Evolutionary conservation across 2,888 invertebrate species (phyloP), one percentile per base, ranked within the genome.

Genomic region (Lottia scabra): DNA sequence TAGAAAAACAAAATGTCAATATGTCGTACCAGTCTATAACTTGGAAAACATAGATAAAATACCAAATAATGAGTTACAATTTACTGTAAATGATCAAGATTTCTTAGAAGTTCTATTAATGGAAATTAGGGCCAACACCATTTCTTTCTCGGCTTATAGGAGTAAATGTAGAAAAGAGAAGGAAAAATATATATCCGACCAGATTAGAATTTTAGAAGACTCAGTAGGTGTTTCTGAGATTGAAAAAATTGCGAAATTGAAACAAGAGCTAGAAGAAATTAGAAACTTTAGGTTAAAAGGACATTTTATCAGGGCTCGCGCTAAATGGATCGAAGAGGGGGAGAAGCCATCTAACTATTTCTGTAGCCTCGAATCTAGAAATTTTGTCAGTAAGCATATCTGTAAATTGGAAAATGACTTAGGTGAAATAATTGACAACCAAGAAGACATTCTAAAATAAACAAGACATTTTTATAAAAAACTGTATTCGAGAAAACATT

Each of bases 61-160:
- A 45, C 12, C n/a, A 26, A 45, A 43, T 45, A 30, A 30, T 30
- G 30, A 30, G 5, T 30, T 30, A 30, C 65, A 65, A 44, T 63
- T 69, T 16, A 23, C 16, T 15, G 65, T 68, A 26, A 27, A 65
- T 64, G 45, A 69, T 62, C 64, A 65, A 15, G 27, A 43, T n/a
- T 70, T 70, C n/a, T 19, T 70, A 6, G 65, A 70, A 65, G 64
- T 26, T 16, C 44, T 64, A 26, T 26, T 73, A 4, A 45, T 70
- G 48, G 56, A 70, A 48, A 73, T 73, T 27, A 66, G 73, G 26
- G 73, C 67, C n/a, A 46, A 70, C 30, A 69, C 70, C 16, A 70
- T 73, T 27, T 15, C 62, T 23, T 73, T 19, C 48, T 43, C 70
- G 23, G 65, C 73, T 23, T 45, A 23, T 27, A 70, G 44, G 26